Evolutionary conservation across 2,888 invertebrate genomes (phyloP), one percentile per base, ranked within the genome.

Genomic region (Spicauda simplicius): DNA sequence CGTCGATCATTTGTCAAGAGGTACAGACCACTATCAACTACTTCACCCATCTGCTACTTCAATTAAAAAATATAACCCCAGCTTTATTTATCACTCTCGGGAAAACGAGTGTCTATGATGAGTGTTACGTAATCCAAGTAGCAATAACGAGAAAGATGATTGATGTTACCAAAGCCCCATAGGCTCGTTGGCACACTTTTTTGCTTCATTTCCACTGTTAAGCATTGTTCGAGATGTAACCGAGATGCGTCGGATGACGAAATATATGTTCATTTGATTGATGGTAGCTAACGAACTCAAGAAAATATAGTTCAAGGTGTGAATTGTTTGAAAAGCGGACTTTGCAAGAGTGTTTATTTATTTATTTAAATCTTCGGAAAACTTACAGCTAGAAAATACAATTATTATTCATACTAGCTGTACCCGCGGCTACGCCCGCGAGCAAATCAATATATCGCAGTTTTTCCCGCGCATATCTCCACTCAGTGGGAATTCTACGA

Each of bases 81-180:
- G 16, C 62, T 16, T 62, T 54, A 55, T 45, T 8, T 37, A 57
- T 41, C 7, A 45, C 62, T 52, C 12, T 16, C 52, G 25, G 45
- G 52, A 3, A 11, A 20, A 1, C 25, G 37, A 1, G 45, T 56
- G 14, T 63, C 45, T 30, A 56, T 64, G 64, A 48, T 48, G 50
- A 18, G 45, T 45, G 33, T 57, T n/a, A 53, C 52, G 14, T 48
- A 20, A 57, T 33, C n/a, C 8, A 18, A 37, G 33, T 12, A 58
- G 30, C 33, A 56, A 30, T 55, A 63, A 63, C 48, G 33, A 64
- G 64, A 50, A 57, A 64, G 58, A 64, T 64, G 64, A 64, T 64
- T 53, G 37, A 57, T 41, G 64, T 64, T 64, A 58, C 64, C 57
- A 20, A 64, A 64, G 37, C 33, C 14, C 11, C n/a, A 1, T 41